phyloP scores from a whole-genome alignment of 2,113 vertebrate genomes.

The Oxyura jamaicensis region DNA sequence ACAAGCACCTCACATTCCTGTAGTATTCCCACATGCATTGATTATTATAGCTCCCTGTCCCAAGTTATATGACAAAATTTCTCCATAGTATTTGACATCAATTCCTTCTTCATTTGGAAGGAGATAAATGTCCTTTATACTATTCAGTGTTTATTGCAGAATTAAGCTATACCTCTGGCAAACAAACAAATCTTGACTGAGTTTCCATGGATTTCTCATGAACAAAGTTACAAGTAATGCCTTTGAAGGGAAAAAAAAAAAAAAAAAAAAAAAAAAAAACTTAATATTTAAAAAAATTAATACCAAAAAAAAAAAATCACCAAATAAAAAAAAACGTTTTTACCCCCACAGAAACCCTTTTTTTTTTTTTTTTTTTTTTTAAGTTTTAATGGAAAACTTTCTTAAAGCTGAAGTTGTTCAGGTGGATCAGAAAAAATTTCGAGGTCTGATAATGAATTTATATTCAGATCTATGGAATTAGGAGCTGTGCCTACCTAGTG shows the following conservation, averaged over 20 bases:
- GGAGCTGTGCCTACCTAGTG: neutral
- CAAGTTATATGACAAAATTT: neutral
- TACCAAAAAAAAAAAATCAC: too few species aligned
- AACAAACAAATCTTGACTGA: neutral
- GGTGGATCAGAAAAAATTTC: neutral
- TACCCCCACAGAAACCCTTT: too few species aligned
- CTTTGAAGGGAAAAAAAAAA: neutral
- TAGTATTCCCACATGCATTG: neutral
- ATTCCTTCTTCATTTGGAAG: neutral
- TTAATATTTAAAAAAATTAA: too few species aligned
- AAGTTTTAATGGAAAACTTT: neutral
- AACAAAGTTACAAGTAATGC: neutral
- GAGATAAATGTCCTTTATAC: neutral
- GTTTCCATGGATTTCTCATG: constrained; percentile 21
- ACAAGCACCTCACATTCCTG: neutral
- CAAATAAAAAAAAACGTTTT: too few species aligned
- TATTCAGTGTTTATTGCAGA: neutral
- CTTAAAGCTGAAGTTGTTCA: neutral
- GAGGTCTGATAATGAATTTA: neutral
- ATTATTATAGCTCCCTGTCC: neutral
- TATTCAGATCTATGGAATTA: neutral
- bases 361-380: too few species aligned
- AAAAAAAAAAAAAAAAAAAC: neutral
- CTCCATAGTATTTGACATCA: neutral
- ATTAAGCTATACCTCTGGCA: neutral